Percentiles rank a stretch among this genome's conserved stretches.
Evolutionary conservation across 2,888 invertebrate genomes (phyloP).

Genomic region (Macaria notata): DNA sequence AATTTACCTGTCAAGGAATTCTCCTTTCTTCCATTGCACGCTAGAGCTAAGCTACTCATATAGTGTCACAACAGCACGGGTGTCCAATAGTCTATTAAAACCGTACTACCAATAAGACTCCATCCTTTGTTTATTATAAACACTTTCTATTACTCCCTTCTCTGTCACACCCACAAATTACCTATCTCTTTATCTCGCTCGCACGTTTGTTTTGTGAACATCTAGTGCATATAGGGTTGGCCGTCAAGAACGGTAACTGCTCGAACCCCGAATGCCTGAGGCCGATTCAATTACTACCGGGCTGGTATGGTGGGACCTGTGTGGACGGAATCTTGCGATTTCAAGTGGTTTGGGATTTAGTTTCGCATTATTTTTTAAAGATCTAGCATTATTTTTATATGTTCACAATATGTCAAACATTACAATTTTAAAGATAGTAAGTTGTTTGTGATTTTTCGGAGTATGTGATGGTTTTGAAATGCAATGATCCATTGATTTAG

Average conservation of each 20-base stretch:
- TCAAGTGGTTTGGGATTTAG: not conserved
- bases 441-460: not conserved
- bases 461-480: not conserved
- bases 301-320: not conserved
- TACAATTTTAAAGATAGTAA: not conserved
- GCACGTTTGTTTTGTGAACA: conserved; percentile 66
- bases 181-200: conserved; percentile 45
- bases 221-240: conserved; percentile 63
- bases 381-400: not conserved
- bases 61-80: conserved; percentile 57
- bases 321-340: not conserved
- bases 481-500: too few relatives aligned
- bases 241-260: conserved; percentile 79
- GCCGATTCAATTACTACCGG: conserved; percentile 82
- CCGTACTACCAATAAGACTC: conserved; percentile 72
- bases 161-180: conserved; percentile 35
- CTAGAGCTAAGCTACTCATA: not conserved
- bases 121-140: conserved; percentile 81
- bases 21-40: not conserved
- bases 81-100: conserved; percentile 61
- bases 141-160: conserved; percentile 65
- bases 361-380: not conserved
- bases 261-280: conserved; percentile 73
- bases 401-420: not conserved
- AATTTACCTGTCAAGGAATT: not conserved